Conservation (phyloP, 2,888 invertebrate species). For the Geotrupes spiniger region DNA sequence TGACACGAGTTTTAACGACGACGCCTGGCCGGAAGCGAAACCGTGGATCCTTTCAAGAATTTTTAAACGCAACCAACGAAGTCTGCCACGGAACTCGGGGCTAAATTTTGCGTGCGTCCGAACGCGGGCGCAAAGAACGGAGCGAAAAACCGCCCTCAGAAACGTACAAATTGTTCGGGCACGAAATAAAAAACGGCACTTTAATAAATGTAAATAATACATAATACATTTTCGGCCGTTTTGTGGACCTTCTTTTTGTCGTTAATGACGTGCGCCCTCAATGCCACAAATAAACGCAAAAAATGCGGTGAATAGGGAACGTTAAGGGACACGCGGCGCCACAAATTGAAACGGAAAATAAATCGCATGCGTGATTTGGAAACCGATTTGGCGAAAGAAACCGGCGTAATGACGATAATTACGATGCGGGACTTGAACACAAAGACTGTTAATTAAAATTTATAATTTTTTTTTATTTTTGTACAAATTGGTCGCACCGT, state of each 20-base stretch:
- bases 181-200: slow-evolving; percentile 15
- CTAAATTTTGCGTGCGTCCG: slow-evolving; percentile 15
- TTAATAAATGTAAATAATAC: slow-evolving; percentile 22
- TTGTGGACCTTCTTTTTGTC: background rate
- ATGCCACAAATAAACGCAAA: too few species aligned
- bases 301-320: too few species aligned
- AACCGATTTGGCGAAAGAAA: too few species aligned
- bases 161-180: slow-evolving; percentile 16
- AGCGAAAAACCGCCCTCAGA: slow-evolving; percentile 18
- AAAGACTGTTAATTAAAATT: too few species aligned
- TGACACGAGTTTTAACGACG: background rate
- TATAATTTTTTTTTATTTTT: background rate
- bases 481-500: too few species aligned
- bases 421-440: too few species aligned
- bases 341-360: too few species aligned
- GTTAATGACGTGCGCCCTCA: too few species aligned
- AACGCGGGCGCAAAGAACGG: background rate
- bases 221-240: slow-evolving; percentile 14
- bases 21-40: background rate
- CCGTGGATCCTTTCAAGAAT: slow-evolving; percentile 15
- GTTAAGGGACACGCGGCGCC: too few species aligned
- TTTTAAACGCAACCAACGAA: slow-evolving; percentile 15
- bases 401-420: too few species aligned
- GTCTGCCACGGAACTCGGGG: slow-evolving; percentile 15
- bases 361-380: too few species aligned